phyloP scores from a whole-genome alignment of 2,888 invertebrate genomes.

The Monochamus alternatus region DNA sequence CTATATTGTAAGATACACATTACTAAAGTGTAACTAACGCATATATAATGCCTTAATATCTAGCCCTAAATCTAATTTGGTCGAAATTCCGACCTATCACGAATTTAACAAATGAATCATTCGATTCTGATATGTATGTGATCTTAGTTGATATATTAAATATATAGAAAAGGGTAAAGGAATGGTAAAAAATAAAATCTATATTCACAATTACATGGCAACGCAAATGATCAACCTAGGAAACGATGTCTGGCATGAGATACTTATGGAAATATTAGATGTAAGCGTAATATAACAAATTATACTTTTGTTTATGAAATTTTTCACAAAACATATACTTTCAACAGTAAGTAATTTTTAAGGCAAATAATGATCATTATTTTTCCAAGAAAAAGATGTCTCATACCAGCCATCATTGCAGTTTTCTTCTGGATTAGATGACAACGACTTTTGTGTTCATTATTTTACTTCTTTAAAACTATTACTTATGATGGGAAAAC shows the following conservation, averaged over 20 bases:
- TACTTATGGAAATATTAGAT: neutral
- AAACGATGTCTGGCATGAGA: conserved; percentile 8
- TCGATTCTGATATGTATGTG: conserved; percentile 72
- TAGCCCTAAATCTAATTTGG: conserved; percentile 54
- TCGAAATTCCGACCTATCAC: conserved; percentile 66
- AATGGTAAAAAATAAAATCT: conserved; percentile 31
- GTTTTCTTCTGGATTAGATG: conserved; percentile 8
- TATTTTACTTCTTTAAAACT: no score
- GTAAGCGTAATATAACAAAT: no score
- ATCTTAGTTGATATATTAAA: conserved; percentile 71
- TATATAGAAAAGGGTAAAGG: conserved; percentile 45
- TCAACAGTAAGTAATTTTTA: no score
- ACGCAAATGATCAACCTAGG: neutral
- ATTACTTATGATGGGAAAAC: no score
- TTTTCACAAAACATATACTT: no score
- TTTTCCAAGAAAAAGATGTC: no score
- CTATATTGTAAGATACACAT: neutral
- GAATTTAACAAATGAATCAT: conserved; percentile 67
- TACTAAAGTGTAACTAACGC: conserved; percentile 16
- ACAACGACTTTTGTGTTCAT: conserved; percentile 6
- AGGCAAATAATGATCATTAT: no score
- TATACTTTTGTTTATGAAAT: no score
- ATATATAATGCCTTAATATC: conserved; percentile 36
- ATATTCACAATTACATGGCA: conserved; percentile 20
- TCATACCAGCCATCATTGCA: no score